phyloP scores from a whole-genome alignment of 2,797 vertebrate genomes.

The Picus viridis region DNA sequence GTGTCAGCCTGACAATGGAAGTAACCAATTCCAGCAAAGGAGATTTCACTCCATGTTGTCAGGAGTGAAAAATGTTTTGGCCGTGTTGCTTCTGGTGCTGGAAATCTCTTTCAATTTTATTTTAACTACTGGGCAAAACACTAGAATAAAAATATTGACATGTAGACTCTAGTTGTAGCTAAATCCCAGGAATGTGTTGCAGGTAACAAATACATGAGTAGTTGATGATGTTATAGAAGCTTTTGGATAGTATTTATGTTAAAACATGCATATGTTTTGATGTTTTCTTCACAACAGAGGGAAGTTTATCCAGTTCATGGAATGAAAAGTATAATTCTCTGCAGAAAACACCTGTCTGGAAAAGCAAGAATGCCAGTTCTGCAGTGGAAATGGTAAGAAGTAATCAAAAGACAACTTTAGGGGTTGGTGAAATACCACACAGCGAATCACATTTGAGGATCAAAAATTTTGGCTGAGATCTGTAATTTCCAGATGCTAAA shows the following conservation, averaged over 20 bases:
- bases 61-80: not conserved
- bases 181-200: not conserved
- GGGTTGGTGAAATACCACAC: not conserved
- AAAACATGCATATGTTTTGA: not conserved
- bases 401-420: not conserved
- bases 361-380: constrained; percentile 86
- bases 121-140: not conserved
- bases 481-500: not conserved
- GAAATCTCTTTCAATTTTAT: not conserved
- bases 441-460: not conserved
- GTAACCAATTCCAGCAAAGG: not conserved
- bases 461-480: not conserved
- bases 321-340: constrained; percentile 95
- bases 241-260: not conserved
- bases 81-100: not conserved
- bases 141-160: not conserved
- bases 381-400: constrained; percentile 90
- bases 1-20: not conserved
- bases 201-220: not conserved
- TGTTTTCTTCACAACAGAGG: constrained; percentile 82
- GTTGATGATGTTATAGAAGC: not conserved
- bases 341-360: constrained; percentile 91
- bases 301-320: constrained; percentile 94
- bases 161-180: not conserved
- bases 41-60: not conserved